These are phyloP conservation scores for Apamea anceps DNA, from an alignment of 2,888 invertebrate species.

Conservation along the genomic window DNA sequence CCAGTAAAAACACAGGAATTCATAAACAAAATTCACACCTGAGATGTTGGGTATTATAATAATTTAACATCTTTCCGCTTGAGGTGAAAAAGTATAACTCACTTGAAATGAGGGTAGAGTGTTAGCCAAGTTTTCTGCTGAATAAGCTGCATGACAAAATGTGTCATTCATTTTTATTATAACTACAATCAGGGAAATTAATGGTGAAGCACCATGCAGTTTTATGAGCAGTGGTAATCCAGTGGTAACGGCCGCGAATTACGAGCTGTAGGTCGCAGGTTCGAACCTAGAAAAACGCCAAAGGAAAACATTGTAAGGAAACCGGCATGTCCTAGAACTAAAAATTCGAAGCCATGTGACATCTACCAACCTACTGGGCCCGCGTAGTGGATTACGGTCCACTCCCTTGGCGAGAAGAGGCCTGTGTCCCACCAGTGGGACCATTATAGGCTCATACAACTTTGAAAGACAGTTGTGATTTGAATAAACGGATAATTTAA, in stretches of 20 bases:
- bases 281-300: neutral
- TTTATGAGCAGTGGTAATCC: neutral
- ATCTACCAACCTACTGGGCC: too few relatives aligned
- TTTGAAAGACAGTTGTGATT: too few relatives aligned
- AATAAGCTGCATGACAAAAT: neutral
- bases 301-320: neutral
- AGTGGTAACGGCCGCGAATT: neutral
- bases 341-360: too few relatives aligned
- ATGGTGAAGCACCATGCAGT: neutral
- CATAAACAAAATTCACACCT: constrained; percentile 81
- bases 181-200: neutral
- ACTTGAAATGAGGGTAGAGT: constrained; percentile 11
- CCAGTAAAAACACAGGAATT: constrained; percentile 61
- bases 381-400: too few relatives aligned
- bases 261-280: neutral
- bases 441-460: too few relatives aligned
- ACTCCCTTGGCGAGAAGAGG: too few relatives aligned
- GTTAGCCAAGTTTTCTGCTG: constrained; percentile 36
- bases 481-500: too few relatives aligned
- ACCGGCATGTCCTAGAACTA: too few relatives aligned
- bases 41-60: constrained; percentile 73
- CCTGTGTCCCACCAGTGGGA: too few relatives aligned
- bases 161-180: neutral
- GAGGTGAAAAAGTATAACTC: constrained; percentile 72
- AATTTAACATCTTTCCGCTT: constrained; percentile 76